These are phyloP conservation scores for Ceyx cyanopectus DNA, from an alignment of 2,113 vertebrate species.

Conservation along the genomic window DNA sequence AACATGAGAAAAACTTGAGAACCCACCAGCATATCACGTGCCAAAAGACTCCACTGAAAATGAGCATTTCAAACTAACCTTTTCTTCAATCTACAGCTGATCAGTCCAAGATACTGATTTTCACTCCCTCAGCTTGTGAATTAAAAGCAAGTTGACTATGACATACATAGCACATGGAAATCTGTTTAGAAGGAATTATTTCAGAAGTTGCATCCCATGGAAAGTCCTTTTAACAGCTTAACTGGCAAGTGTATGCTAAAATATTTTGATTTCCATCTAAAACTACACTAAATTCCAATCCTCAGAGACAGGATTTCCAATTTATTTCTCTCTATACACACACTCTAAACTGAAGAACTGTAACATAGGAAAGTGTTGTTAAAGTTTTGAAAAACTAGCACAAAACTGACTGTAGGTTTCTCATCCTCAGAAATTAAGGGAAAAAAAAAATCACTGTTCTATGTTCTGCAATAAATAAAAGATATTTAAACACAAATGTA, in stretches of 20 bases:
- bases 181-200: neutral
- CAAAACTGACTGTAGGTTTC: neutral
- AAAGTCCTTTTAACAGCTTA: slow-evolving; percentile 58
- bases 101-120: neutral
- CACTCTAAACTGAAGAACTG: slow-evolving; percentile 19
- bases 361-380: slow-evolving; percentile 31
- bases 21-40: neutral
- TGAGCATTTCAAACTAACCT: neutral
- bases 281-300: slow-evolving; percentile 50
- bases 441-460: neutral
- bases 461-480: neutral
- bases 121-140: neutral
- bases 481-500: neutral
- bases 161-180: neutral
- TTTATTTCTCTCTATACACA: slow-evolving; percentile 70
- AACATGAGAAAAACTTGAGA: neutral
- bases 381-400: slow-evolving; percentile 9
- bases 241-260: slow-evolving; percentile 37
- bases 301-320: slow-evolving; percentile 63
- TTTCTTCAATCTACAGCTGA: neutral
- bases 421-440: neutral
- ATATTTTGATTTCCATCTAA: slow-evolving; percentile 56
- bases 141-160: neutral
- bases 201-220: neutral
- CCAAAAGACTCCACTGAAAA: neutral